Base-by-base conservation (phyloP, 2,797 vertebrate species). In the Furcifer pardalis region DNA sequence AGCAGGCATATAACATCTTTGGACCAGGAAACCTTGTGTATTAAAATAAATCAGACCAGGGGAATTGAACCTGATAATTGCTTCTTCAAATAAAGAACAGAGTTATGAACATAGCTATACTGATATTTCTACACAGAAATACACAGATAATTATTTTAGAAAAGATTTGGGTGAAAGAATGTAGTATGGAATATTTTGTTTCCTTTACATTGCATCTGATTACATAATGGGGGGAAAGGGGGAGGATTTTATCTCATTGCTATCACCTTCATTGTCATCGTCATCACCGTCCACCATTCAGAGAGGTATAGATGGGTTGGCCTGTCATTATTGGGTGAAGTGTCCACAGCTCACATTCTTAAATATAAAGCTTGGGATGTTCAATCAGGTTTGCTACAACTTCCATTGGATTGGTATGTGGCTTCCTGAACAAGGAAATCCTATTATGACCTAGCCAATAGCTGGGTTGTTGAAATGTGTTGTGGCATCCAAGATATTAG, bases 401-500 rank as follows among this genome's bases (percentile, higher is more conserved):
- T 87, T 83, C 30, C 15, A 37, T 89, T 81, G 74, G 79, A 60
- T 0, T 52, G 1, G 0, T 1, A 4, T 15, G n/a, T 63, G n/a
- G 1, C 7, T 46, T 35, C 27, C 42, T 86, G 35, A 1, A 0
- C 66, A 23, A 79, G 66, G 37, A 69, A 79, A 62, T 35, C 3
- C 0, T 49, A 23, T 40, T 52, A 63, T 35, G 81, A 76, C 86
- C 71, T 81, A 68, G 59, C 49, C 75, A 84, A 30, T 59, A 60
- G 73, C 56, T 35, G 0, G 73, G 84, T 88, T 92, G 81, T 91
- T 84, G 92, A 78, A 93, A 71, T 37, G 59, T 7, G 79, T 86
- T 79, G 91, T 84, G 86, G 77, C 74, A 72, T 74, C 81, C 4
- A 0, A 91, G 87, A 68, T 90, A 90, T 77, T 91, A 92, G 91